Conservation (phyloP, 1,140 invertebrate species). For the Heliconius eleuchia region DNA sequence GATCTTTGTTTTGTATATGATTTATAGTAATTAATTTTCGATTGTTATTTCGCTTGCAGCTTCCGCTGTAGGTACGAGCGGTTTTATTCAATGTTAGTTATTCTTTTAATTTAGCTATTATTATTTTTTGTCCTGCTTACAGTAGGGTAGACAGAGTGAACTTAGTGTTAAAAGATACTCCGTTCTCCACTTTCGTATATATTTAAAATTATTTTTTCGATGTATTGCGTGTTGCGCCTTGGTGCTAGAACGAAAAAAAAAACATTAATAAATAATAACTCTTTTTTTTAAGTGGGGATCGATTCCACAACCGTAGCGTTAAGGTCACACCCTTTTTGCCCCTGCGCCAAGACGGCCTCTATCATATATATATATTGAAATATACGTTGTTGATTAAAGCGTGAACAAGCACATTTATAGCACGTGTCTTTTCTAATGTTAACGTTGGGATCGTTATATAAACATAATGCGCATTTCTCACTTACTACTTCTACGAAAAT, state of each 20-base stretch:
- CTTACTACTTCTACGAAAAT: not conserved
- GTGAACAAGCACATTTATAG: not conserved
- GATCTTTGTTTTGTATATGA: conserved; percentile 70
- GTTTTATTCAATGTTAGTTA: not conserved
- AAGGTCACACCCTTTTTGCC: too few relatives aligned
- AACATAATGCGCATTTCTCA: not conserved
- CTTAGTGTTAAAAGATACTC: too few relatives aligned
- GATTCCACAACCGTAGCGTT: too few relatives aligned
- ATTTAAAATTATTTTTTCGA: too few relatives aligned
- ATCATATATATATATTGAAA: not conserved
- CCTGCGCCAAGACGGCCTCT: too few relatives aligned
- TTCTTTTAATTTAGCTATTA: not conserved
- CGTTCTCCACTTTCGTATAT: too few relatives aligned
- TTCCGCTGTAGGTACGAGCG: not conserved
- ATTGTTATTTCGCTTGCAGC: conserved; percentile 44
- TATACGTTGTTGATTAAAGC: not conserved
- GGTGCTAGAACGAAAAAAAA: too few relatives aligned
- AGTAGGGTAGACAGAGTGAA: too few relatives aligned
- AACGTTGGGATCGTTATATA: not conserved
- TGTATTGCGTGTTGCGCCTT: too few relatives aligned
- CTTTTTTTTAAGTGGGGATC: too few relatives aligned
- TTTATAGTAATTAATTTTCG: conserved; percentile 55
- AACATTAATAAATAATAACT: too few relatives aligned
- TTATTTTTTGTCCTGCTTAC: too few relatives aligned
- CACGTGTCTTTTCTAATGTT: not conserved